Evolutionary conservation across 2,113 vertebrate species (phyloP).

Genomic region (Oreochromis tanganicae): DNA sequence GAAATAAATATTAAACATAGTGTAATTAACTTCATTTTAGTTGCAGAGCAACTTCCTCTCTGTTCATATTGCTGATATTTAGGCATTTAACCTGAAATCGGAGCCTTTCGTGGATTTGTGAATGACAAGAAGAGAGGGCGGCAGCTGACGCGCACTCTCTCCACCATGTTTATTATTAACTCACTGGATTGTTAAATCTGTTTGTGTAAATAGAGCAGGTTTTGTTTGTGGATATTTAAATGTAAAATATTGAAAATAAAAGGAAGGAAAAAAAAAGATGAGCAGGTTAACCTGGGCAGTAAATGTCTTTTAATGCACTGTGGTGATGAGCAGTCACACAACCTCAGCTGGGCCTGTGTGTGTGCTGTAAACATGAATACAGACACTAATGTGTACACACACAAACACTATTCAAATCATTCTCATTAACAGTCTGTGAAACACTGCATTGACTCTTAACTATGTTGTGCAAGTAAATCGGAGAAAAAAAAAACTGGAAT

Average conservation of each 20-base stretch:
- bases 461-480: constrained; percentile 60
- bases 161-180: constrained; percentile 64
- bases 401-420: constrained; percentile 11
- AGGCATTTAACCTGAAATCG: constrained; percentile 74
- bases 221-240: constrained; percentile 73
- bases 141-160: constrained; percentile 49
- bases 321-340: constrained; percentile 19
- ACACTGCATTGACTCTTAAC: constrained; percentile 45
- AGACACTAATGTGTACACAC: background rate
- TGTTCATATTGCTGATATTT: constrained; percentile 73
- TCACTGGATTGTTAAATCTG: constrained; percentile 81
- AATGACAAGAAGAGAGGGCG: constrained; percentile 73
- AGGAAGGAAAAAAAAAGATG: background rate
- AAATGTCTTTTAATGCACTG: constrained; percentile 52
- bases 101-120: constrained; percentile 65
- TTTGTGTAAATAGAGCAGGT: constrained; percentile 68
- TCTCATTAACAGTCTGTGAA: constrained; percentile 37
- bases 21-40: constrained; percentile 76
- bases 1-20: constrained; percentile 68
- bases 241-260: constrained; percentile 40
- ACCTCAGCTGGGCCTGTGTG: constrained; percentile 42
- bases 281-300: constrained; percentile 8
- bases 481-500: constrained; percentile 70
- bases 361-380: background rate
- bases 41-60: constrained; percentile 85